Evolutionary conservation across 2,797 vertebrate genomes (phyloP), one percentile per base, ranked within the genome.

Genomic region (Sebastes ruberrimus): DNA sequence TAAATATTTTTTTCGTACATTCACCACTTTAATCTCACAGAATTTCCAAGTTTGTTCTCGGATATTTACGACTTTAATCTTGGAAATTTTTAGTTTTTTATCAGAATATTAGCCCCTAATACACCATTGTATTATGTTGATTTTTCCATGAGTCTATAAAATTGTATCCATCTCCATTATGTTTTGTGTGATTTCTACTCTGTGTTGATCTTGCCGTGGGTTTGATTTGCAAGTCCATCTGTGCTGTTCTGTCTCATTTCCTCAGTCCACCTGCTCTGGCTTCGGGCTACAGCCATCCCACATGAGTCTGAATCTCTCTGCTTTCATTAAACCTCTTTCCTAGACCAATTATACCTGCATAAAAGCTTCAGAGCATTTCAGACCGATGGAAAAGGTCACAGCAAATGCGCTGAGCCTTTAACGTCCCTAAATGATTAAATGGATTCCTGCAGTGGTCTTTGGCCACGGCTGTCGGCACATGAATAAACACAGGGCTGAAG

Each of bases 401-500:
- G 69, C 14, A 27, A 86, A 85, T 33, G 74, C 11, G 32, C 72
- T 27, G 71, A 74, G 75, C 52, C 79, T 61, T 81, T 53, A 74
- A 76, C 33, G 16, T 80, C 53, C 59, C 46, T 62, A 11, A 84
- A 83, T 82, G 73, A 88, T 80, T 72, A 85, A 87, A 87, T 71
- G 4, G 78, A 90, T 83, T 91, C 86, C 78, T 80, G 66, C 64
- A n/a, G 59, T 25, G 64, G 52, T 76, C 79, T 80, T 82, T 30
- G 82, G 74, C 73, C 30, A 57, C 11, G 46, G 80, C 76, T 81
- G 82, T 75, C 61, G 8, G 52, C 57, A 20, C 77, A 77, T 67
- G 73, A 86, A 89, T 72, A 89, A 86, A 89, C 85, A 88, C 74
- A 23, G 64, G 53, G 71, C 70, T 22, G 55, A 61, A 38, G 77